Evolutionary conservation across 2,888 invertebrate species (phyloP).

Genomic region (Lochmaea capreae): DNA sequence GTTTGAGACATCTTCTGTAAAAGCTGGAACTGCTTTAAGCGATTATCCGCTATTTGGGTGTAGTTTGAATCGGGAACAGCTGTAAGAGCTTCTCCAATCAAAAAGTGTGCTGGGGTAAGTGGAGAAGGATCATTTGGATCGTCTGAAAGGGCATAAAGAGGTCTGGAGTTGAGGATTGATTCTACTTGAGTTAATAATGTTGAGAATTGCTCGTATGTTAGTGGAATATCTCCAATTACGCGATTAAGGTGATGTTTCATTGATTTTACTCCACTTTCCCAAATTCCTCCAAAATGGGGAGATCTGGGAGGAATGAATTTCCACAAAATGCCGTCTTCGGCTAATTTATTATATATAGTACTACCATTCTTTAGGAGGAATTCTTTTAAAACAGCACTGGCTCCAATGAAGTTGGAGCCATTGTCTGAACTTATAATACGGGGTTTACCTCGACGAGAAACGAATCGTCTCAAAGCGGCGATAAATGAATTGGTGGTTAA

Average conservation of each 20-base stretch:
- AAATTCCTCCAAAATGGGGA: too few species aligned
- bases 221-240: constrained; percentile 2
- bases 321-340: too few species aligned
- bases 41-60: constrained; percentile 32
- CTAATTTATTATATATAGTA: too few species aligned
- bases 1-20: constrained; percentile 20
- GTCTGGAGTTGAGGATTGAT: constrained; percentile 6
- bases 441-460: too few species aligned
- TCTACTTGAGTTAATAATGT: constrained; percentile 10
- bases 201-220: constrained; percentile 17
- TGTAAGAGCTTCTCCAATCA: constrained; percentile 46
- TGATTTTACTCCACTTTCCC: too few species aligned
- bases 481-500: too few species aligned
- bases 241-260: constrained; percentile 9
- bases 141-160: constrained; percentile 4
- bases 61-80: constrained; percentile 44
- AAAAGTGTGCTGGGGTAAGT: constrained; percentile 53
- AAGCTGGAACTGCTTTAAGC: constrained; percentile 47
- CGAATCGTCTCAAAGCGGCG: too few species aligned
- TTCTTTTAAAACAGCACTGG: too few species aligned
- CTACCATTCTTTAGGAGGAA: too few species aligned
- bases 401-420: too few species aligned
- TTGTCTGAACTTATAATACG: too few species aligned
- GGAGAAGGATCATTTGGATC: constrained; percentile 49
- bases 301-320: too few species aligned